These are phyloP conservation scores for Ptychochromis oligacanthus DNA, from an alignment of 2,113 vertebrate species.

Conservation along the genomic window DNA sequence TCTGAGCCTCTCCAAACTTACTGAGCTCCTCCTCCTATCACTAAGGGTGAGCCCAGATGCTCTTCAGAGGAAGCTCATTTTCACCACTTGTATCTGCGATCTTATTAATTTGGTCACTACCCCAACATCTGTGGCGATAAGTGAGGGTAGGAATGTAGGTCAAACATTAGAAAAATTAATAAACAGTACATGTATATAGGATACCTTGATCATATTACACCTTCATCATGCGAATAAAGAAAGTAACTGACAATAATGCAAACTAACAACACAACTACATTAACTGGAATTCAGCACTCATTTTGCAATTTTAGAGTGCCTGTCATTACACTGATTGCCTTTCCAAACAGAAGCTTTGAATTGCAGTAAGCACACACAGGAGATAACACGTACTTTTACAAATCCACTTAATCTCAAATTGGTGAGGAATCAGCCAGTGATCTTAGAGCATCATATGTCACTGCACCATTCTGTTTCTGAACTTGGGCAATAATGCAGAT, in stretches of 20 bases:
- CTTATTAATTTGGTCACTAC: not conserved
- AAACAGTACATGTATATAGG: not conserved
- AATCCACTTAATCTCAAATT: not conserved
- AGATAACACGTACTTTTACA: not conserved
- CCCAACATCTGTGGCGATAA: not conserved
- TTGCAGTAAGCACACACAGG: not conserved
- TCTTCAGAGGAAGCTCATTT: not conserved
- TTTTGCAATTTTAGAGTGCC: not conserved
- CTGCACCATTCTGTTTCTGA: not conserved
- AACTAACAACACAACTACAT: not conserved
- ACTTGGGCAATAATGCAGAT: not conserved
- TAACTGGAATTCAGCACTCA: not conserved
- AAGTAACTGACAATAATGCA: not conserved
- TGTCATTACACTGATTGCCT: not conserved
- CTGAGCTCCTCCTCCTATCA: not conserved
- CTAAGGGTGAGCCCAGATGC: not conserved
- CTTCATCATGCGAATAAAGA: not conserved
- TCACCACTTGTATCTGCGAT: not conserved
- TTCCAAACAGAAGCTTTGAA: not conserved
- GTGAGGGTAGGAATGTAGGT: not conserved
- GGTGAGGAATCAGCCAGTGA: not conserved
- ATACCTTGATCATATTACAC: not conserved
- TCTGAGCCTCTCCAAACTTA: not conserved
- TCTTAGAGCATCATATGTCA: not conserved
- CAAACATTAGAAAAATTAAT: not conserved